Percentiles rank a stretch among this genome's conserved stretches.
Evolutionary conservation across 2,113 vertebrate genomes (phyloP).

Genomic region (Pteropus alecto): DNA sequence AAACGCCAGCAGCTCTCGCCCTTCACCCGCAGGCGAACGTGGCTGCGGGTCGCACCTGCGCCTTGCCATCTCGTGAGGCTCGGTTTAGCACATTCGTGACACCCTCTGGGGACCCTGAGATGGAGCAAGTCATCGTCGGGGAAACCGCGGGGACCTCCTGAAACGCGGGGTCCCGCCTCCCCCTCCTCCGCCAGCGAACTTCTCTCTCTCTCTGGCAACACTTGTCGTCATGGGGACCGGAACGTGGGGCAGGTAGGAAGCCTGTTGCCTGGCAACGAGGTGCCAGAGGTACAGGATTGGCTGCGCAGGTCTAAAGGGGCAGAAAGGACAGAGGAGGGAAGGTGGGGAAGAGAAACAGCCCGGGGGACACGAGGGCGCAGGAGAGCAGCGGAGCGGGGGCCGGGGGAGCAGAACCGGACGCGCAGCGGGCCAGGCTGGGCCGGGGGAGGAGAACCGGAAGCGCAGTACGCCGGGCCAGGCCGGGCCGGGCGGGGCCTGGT

Average conservation of each 20-base stretch:
- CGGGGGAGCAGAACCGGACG: not conserved
- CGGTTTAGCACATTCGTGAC: not conserved
- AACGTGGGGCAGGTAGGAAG: slow-evolving; percentile 73
- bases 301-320: slow-evolving; percentile 43
- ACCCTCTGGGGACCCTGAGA: not conserved
- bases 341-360: slow-evolving; percentile 43
- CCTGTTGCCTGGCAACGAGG: slow-evolving; percentile 57
- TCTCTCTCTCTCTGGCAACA: not conserved
- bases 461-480: too few species aligned
- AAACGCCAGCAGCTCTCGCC: not conserved
- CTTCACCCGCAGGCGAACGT: too few species aligned
- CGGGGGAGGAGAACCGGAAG: too few species aligned
- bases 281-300: slow-evolving; percentile 47
- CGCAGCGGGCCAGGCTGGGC: too few species aligned
- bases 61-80: not conserved
- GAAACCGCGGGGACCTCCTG: not conserved
- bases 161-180: not conserved
- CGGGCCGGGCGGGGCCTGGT: too few species aligned
- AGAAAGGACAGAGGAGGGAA: slow-evolving; percentile 42
- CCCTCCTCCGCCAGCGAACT: not conserved
- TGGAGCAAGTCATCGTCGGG: not conserved
- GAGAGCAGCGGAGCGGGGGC: not conserved
- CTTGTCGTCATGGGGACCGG: slow-evolving; percentile 67
- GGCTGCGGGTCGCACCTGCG: not conserved
- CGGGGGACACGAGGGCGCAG: not conserved